These are phyloP conservation scores for Rhimphoctona megacephalus DNA, from an alignment of 2,888 invertebrate species.

Conservation along the genomic window DNA sequence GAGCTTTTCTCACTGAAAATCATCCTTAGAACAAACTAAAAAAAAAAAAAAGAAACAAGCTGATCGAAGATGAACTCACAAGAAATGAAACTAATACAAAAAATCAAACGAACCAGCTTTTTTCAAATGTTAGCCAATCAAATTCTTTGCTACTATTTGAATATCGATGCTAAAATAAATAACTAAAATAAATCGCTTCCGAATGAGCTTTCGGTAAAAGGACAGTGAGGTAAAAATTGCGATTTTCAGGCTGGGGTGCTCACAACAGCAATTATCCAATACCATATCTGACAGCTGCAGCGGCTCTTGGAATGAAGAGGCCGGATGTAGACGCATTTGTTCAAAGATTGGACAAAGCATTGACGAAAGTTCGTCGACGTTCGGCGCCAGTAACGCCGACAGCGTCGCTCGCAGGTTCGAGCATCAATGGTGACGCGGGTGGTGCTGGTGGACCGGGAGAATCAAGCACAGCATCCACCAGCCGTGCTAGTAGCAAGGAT, in stretches of 20 bases:
- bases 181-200: not conserved
- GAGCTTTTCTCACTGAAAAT: too few relatives aligned
- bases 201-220: not conserved
- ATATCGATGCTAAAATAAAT: too few relatives aligned
- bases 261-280: constrained; percentile 87
- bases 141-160: too few relatives aligned
- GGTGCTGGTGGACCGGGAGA: constrained; percentile 82
- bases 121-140: too few relatives aligned
- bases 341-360: constrained; percentile 88
- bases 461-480: constrained; percentile 82
- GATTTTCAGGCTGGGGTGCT: constrained; percentile 89
- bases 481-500: constrained; percentile 83
- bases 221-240: constrained; percentile 4
- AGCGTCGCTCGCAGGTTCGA: constrained; percentile 81
- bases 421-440: constrained; percentile 82
- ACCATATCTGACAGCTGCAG: constrained; percentile 91
- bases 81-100: too few relatives aligned
- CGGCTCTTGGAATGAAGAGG: constrained; percentile 89
- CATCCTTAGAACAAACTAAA: too few relatives aligned
- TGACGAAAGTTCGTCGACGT: constrained; percentile 83
- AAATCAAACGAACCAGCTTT: too few relatives aligned
- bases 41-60: too few relatives aligned
- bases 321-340: constrained; percentile 90
- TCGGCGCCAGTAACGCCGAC: constrained; percentile 83
- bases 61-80: too few relatives aligned